Conservation (phyloP, 2,888 invertebrate genomes). For the Synanthedon andrenaeformis region DNA sequence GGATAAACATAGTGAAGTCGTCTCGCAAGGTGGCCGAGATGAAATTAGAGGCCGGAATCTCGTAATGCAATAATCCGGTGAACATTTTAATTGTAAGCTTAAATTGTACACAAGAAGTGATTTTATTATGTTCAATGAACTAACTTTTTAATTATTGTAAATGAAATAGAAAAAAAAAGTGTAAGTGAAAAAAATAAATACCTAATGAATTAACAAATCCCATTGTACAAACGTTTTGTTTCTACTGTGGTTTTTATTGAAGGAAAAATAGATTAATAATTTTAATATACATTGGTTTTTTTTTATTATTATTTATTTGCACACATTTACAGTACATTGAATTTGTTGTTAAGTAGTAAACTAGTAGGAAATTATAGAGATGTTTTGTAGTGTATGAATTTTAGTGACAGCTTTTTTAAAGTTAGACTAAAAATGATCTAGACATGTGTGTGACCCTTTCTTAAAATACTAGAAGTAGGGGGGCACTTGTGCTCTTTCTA, state of each 20-base stretch:
- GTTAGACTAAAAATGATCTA: conserved; percentile 10
- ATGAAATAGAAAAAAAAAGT: conserved; percentile 51
- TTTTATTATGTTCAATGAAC: conserved; percentile 64
- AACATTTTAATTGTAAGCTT: conserved; percentile 30
- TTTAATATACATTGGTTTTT: conserved; percentile 31
- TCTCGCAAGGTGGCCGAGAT: conserved; percentile 64
- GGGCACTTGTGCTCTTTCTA: too few species aligned
- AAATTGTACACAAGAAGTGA: conserved; percentile 51
- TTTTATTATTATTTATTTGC: conserved; percentile 34
- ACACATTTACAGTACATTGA: conserved; percentile 34
- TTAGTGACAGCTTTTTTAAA: conserved; percentile 38
- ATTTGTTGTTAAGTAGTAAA: conserved; percentile 22
- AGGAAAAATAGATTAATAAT: conserved; percentile 36
- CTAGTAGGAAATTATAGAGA: conserved; percentile 23
- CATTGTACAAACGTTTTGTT: too few species aligned
- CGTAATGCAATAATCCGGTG: conserved; percentile 51
- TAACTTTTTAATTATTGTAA: conserved; percentile 24
- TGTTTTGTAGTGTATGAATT: conserved; percentile 28
- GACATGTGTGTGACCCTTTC: conserved; percentile 40
- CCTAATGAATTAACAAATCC: conserved; percentile 18
- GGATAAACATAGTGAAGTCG: conserved; percentile 73
- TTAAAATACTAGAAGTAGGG: conserved; percentile 8
- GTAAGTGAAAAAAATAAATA: conserved; percentile 50
- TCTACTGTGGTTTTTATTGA: too few species aligned
- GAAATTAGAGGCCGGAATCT: conserved; percentile 63